Percentiles rank a stretch among this genome's conserved stretches.
These are phyloP conservation scores for Semicossyphus pulcher DNA, from an alignment of 2,113 vertebrate species.

Conservation along the genomic window DNA sequence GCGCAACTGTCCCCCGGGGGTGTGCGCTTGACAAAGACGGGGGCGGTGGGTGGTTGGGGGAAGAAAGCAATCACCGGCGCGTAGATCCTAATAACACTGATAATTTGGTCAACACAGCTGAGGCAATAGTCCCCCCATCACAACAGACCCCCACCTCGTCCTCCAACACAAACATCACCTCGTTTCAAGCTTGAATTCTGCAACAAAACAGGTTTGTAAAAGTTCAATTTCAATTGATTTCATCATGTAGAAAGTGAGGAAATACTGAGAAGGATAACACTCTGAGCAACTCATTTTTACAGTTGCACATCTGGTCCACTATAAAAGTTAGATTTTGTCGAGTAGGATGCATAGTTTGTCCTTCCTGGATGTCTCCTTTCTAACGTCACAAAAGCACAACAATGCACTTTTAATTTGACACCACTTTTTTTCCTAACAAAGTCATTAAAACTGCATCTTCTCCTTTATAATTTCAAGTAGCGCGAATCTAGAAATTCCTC, in stretches of 20 bases:
- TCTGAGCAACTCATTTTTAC: neutral
- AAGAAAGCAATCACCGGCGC: conserved; percentile 61
- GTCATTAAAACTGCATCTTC: neutral
- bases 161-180: conserved; percentile 9
- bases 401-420: neutral
- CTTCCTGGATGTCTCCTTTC: neutral
- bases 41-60: conserved; percentile 29
- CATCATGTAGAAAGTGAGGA: conserved; percentile 3
- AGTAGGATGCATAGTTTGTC: neutral
- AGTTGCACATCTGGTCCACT: neutral
- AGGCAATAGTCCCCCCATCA: conserved; percentile 58
- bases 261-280: neutral
- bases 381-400: neutral
- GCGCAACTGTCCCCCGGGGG: conserved; percentile 48
- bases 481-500: neutral
- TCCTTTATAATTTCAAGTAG: neutral
- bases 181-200: neutral
- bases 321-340: neutral
- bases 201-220: conserved; percentile 3
- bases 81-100: conserved; percentile 64
- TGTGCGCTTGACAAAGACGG: conserved; percentile 63
- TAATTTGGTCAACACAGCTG: conserved; percentile 76
- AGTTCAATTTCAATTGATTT: conserved; percentile 41
- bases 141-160: neutral
- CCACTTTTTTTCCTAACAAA: neutral